Evolutionary conservation across 1,140 invertebrate species (phyloP), one percentile per base, ranked within the genome.

Genomic region (Mamestra configurata): DNA sequence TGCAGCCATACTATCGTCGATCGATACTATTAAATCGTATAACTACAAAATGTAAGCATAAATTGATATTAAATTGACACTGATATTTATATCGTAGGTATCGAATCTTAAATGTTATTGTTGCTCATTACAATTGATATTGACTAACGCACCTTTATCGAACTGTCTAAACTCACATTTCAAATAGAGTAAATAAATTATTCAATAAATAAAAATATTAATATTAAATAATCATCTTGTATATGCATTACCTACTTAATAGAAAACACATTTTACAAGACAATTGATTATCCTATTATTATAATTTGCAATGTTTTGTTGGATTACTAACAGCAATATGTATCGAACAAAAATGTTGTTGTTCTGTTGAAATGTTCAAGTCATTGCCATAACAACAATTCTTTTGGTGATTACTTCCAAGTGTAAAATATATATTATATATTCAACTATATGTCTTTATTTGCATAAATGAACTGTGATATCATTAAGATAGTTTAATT

Each of bases 391-490:
- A 88, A 87, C 77, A 84, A 82, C 68, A 77, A 80, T 85, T 89
- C 81, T 87, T 86, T 83, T 85, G 80, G 49, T 88, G 81, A 82
- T 87, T 83, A 82, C 64, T 57, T 82, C 79, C 75, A 81, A 81
- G 51, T 82, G 82, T 83, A 84, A 84, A 73, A 82, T 66, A 79
- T 80, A 53, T 70, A 80, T 57, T 31, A 31, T 57, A 57, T 57
- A 57, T 75, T 78, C 46, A 24, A 77, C 35, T 78, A 64, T 77
- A 57, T 77, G 66, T 84, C 79, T 86, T 93, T 93, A 83, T 92
- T 94, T 94, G 92, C 93, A 93, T 94, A 94, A 94, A 93, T 93
- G 91, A 94, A 93, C 93, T 94, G 93, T 94, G 93, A 94, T 94
- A 94, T 94, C 88, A 93, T 86, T 89, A 90, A 88, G 87, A 87